Evolutionary conservation across 2,113 vertebrate genomes (phyloP).

Genomic region (Phalacrocorax pelagicus): DNA sequence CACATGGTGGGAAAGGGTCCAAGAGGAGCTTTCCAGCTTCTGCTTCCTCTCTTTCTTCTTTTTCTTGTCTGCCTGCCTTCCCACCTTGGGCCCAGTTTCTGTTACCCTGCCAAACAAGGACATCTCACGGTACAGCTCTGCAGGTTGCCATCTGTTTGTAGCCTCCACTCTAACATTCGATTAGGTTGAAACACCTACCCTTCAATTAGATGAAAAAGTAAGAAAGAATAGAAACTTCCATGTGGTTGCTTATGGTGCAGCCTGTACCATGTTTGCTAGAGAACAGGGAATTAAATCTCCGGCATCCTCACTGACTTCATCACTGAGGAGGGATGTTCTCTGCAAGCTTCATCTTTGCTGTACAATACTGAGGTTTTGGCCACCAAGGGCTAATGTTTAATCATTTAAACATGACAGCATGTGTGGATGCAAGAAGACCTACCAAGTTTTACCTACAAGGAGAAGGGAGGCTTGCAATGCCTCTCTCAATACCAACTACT

Average conservation of each 20-base stretch:
- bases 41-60: background rate
- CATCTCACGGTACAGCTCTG: background rate
- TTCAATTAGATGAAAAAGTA: background rate
- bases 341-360: background rate
- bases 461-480: background rate
- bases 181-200: background rate
- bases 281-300: background rate
- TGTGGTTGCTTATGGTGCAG: background rate
- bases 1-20: fast-evolving
- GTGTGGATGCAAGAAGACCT: background rate
- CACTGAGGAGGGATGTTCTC: background rate
- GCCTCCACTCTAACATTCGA: fast-evolving
- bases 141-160: background rate
- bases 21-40: background rate
- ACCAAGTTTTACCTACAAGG: background rate
- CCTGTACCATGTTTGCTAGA: background rate
- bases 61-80: background rate
- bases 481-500: background rate
- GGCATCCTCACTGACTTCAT: background rate
- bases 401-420: background rate
- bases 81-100: background rate
- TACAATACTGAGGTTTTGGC: background rate
- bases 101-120: background rate
- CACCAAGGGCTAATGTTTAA: background rate
- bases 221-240: background rate